Conservation (phyloP, 2,888 invertebrate species). For the Cordilura impudica region DNA sequence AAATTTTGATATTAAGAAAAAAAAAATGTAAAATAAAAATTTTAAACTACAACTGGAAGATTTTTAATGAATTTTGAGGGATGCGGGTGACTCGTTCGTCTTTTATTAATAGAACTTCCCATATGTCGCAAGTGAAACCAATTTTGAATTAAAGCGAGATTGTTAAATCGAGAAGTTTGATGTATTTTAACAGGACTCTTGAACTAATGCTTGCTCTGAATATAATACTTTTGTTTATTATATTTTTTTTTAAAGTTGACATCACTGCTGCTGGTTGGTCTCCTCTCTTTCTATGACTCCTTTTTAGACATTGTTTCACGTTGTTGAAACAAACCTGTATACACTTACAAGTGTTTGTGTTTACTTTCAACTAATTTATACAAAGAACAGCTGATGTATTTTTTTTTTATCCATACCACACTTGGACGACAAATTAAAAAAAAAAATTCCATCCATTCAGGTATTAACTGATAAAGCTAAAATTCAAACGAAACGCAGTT, state of each 20-base stretch:
- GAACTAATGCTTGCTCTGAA: no score
- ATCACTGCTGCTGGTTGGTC: not conserved
- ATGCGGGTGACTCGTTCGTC: no score
- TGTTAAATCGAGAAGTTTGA: no score
- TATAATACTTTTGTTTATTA: no score
- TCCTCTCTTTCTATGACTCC: not conserved
- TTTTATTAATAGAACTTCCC: no score
- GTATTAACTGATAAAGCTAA: not conserved
- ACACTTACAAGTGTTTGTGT: constrained; percentile 12
- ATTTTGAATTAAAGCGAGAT: no score
- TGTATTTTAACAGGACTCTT: no score
- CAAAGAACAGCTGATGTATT: not conserved
- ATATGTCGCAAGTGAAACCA: no score
- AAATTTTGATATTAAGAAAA: no score
- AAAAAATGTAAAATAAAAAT: no score
- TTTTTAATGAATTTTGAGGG: no score
- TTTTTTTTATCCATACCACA: not conserved
- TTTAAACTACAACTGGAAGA: no score
- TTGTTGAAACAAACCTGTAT: not conserved
- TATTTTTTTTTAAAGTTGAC: not conserved
- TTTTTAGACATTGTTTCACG: not conserved
- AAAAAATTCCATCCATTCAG: not conserved
- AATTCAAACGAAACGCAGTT: not conserved
- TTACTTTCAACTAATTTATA: not conserved
- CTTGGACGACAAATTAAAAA: not conserved